phyloP scores from a whole-genome alignment of 2,113 vertebrate species.

The Pseudopodoces humilis region DNA sequence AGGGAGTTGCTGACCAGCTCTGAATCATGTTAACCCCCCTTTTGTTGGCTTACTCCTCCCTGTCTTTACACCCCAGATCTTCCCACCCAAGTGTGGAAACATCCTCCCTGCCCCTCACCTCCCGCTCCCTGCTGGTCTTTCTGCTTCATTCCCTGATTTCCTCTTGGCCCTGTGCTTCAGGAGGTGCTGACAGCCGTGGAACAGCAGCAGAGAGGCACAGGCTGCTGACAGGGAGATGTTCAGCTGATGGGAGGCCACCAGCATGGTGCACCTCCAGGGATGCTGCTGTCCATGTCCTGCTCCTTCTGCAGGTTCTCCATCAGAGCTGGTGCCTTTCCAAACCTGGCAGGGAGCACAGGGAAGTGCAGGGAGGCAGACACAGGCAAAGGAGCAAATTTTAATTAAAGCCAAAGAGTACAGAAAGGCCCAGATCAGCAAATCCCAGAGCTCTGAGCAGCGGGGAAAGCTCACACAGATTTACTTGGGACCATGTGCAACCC shows the following conservation, averaged over 20 bases:
- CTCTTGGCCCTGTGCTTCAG: background rate
- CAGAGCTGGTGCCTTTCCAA: background rate
- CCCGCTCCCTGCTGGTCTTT: background rate
- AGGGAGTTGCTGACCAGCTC: background rate
- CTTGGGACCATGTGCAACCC: background rate
- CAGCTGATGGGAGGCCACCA: background rate
- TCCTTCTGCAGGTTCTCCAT: background rate
- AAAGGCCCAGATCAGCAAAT: background rate
- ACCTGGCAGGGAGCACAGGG: background rate
- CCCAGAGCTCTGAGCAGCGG: background rate
- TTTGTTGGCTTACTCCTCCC: background rate
- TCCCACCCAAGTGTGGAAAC: background rate
- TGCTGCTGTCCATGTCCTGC: background rate
- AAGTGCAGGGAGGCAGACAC: background rate
- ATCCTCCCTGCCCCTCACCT: background rate
- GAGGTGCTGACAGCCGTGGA: background rate
- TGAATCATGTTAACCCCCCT: background rate
- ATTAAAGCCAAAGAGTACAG: background rate
- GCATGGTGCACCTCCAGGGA: background rate
- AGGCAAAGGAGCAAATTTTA: background rate
- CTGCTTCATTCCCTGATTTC: background rate
- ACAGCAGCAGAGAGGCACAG: background rate
- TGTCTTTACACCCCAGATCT: background rate
- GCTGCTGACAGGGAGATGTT: background rate
- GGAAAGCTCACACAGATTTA: background rate